phyloP scores from a whole-genome alignment of 2,888 invertebrate species.

The Autographa gamma region DNA sequence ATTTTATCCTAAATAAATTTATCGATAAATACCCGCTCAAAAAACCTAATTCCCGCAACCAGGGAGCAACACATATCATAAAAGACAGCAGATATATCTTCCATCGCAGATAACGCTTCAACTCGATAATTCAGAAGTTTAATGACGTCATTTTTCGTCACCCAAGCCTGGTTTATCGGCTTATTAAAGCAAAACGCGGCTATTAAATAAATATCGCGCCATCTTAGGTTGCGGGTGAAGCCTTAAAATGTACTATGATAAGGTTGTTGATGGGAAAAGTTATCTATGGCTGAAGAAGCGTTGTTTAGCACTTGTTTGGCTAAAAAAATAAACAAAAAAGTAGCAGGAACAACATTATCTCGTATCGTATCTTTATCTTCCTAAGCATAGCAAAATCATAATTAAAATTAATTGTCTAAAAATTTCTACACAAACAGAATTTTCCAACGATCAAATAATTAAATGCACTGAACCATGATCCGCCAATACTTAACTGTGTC shows the following conservation, averaged over 20 bases:
- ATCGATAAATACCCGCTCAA: not conserved
- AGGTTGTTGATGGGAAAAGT: conserved; percentile 6
- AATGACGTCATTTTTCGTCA: conserved; percentile 81
- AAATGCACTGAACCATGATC: too few relatives aligned
- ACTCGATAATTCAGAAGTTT: conserved; percentile 72
- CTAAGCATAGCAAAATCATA: too few relatives aligned
- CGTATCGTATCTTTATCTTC: too few relatives aligned
- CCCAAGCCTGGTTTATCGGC: conserved; percentile 75
- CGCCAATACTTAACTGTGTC: too few relatives aligned
- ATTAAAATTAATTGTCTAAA: too few relatives aligned
- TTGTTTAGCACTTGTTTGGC: not conserved
- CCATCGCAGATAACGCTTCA: conserved; percentile 62
- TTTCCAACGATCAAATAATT: too few relatives aligned
- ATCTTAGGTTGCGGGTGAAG: conserved; percentile 50
- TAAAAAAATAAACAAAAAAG: too few relatives aligned
- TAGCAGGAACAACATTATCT: too few relatives aligned
- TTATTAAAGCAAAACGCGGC: conserved; percentile 73
- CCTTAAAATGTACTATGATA: conserved; percentile 34
- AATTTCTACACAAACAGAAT: too few relatives aligned
- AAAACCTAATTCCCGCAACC: conserved; percentile 44
- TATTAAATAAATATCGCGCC: conserved; percentile 75
- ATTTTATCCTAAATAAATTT: too few relatives aligned
- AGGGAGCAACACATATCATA: conserved; percentile 48
- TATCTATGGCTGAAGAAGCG: conserved; percentile 1
- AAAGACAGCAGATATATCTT: conserved; percentile 54